Evolutionary conservation across 2,797 vertebrate species (phyloP), one percentile per base, ranked within the genome.

Genomic region (Artibeus jamaicensis): DNA sequence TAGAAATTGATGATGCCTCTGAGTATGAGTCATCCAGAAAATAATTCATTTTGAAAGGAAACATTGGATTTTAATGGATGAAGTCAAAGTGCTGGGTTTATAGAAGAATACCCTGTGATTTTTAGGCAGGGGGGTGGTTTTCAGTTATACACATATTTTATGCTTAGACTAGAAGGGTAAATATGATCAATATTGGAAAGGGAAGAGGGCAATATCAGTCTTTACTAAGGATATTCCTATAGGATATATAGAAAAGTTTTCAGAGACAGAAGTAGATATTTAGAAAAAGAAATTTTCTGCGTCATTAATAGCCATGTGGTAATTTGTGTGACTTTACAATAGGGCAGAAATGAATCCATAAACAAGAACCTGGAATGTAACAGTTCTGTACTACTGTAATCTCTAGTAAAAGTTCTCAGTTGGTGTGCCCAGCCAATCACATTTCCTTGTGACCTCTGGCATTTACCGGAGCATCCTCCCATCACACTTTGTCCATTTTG

Each of bases 31-130:
- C 83, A 96, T 84, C 22, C 39, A 22, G 1, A 3, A 53, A 76
- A 73, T 73, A 86, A 48, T 94, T 15, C 16, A 83, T 94, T 89
- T 93, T 85, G 44, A 71, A 89, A 85, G 19, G 48, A 89, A 88
- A 84, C 32, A 93, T 57, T 92, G 22, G 10, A 84, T 96, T 85
- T 92, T 85, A 92, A 77, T 22, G 5, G 19, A 65, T 82, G 12
- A 74, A 77, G 10, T 50, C 59, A 55, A 14, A 8, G 10, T 2
- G 57, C 21, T 16, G 21, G 0, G 5, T 70, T 87, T 96, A 34
- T 90, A 84, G 6, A 10, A 7, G 16, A 73, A 50, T 3, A 77
- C 4, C 3, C 19, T 87, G 1, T 68, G 29, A 42, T 67, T 86
- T 91, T 88, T 37, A 83, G 14, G 71, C 6, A 90, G 34, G 18